Base-by-base conservation (phyloP, 2,797 vertebrate species). In the Agapornis canus region DNA sequence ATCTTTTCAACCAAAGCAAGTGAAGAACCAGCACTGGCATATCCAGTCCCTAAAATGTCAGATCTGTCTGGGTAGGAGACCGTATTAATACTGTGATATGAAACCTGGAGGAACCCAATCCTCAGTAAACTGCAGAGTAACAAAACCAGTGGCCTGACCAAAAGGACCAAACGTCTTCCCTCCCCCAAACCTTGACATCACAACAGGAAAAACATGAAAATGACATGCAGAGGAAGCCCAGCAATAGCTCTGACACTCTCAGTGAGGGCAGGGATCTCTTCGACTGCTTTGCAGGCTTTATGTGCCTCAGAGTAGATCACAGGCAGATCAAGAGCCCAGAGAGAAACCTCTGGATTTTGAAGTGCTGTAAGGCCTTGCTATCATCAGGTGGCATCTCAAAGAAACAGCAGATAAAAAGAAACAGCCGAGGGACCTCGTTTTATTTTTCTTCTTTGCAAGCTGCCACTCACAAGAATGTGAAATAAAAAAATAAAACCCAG, bases 231-330 rank as follows among this genome's bases (percentile, higher is more conserved):
- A 60, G 45, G 25, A 39, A 84, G n/a, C 25, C 25, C 16, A 73
- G 40, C 22, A 16, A 27, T 5, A 65, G 29, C 15, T 57, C 29
- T 40, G 48, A 11, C 19, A 15, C 12, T 11, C 11, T 31, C 26
- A 6, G 35, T 3, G 35, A 64, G 25, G 45, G n/a, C 3, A 22
- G 35, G 45, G 56, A 39, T 40, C 27, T 69, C 72, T 48, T 45
- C 27, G 27, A 2, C 20, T n/a, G 13, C 20, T 40, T 3, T 75
- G 26, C 40, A 72, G n/a, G n/a, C 1, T 0, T 13, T 26, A 3
- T 3, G 5, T 48, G 16, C 19, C 43, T 48, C 22, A 37, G 35
- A 37, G 54, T 15, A 61, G 15, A 47, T 10, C 42, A 47, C 42
- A 40, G 6, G 27, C 17, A 84, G 17, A 66, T 54, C 56, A 71